Base-by-base conservation (phyloP, 2,113 vertebrate genomes). In the Oxyura jamaicensis region DNA sequence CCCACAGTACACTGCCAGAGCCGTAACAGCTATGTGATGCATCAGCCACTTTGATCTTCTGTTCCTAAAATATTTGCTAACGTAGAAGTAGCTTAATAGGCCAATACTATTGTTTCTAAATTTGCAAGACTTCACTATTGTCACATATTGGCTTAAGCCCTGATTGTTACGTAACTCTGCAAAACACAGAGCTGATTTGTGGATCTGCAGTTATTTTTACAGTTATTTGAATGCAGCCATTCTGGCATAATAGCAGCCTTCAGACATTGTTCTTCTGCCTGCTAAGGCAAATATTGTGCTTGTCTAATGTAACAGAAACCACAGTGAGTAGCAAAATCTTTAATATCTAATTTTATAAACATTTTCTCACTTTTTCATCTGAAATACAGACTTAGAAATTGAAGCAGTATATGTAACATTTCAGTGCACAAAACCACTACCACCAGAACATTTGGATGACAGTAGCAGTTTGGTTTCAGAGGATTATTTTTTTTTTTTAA, bases 171-270 rank as follows among this genome's bases (percentile, higher is more conserved):
- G 73, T 91, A 77, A 36, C 13, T 90, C 13, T 90, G 72, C 71
- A 94, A 91, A 66, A 14, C 78, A n/a, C 28, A 87, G 83, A 96
- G 71, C 85, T 87, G 84, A 94, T 95, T 75, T 92, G 86, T 95
- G 90, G 93, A 97, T 94, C 87, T 85, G 78, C 95, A 93, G 72
- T 96, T 98, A 96, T 96, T 97, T 97, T 97, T 97, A 92, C 88
- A 91, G 87, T 93, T 97, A 88, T 91, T 55, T 95, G 97, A 97
- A 96, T 97, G 91, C 93, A 59, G 59, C 90, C 35, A 29, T 82
- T 97, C 88, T 25, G 29, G 86, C 78, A 89, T 95, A 96, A 91
- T 93, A 96, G 42, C 69, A 94, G 81, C 68, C 52, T 93, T 97
- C 96, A 96, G 92, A 96, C 83, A 90, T 92, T 97, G 87, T 96